Base-by-base conservation (phyloP, 1,140 invertebrate genomes). In the honey bee (Apis mellifera) region DNA sequence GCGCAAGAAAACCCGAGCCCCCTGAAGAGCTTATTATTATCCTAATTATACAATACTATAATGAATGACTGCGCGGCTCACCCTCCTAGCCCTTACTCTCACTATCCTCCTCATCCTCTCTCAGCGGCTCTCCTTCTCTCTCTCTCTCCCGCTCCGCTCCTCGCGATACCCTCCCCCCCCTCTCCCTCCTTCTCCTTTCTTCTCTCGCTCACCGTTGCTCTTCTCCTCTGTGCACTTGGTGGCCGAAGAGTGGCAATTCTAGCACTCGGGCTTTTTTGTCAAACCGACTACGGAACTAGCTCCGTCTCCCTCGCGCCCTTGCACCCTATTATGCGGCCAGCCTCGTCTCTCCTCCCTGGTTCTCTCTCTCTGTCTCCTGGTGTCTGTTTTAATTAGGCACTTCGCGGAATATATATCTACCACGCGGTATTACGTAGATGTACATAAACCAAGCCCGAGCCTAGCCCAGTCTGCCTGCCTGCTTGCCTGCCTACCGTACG, bases 311-410 rank as follows among this genome's bases (percentile, higher is more conserved):
- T 91, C 81, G 79, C 90, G 84, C 90, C 86, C 90, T 90, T 89
- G 89, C 88, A 85, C 80, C 75, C 87, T 79, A 91, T 92, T 93
- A 91, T 92, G 83, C 86, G 70, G 52, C 80, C 82, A 77, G 81
- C 80, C 57, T 84, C 77, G 62, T 83, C 78, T 84, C 83, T 89
- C 85, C 81, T 82, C 80, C 82, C 79, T 42, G 4, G 82, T 83
- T 90, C 86, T 83, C 89, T 83, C 89, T 83, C 85, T 90, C 88
- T 89, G 87, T 93, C 90, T 92, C 90, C 87, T 90, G 89, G 91
- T 92, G 92, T 93, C 92, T 93, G 92, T 93, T 94, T 94, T 94
- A 94, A 94, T 94, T 94, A 94, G 94, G 92, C 92, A 94, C 93
- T 94, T 92, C 77, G 91, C 88, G 90, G 87, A 32, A 91, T 90